A percentile compares a stretch with the other conserved stretches of the same genome.
Evolutionary conservation across 2,797 vertebrate genomes (phyloP).

Genomic region (Eleutherodactylus coqui): DNA sequence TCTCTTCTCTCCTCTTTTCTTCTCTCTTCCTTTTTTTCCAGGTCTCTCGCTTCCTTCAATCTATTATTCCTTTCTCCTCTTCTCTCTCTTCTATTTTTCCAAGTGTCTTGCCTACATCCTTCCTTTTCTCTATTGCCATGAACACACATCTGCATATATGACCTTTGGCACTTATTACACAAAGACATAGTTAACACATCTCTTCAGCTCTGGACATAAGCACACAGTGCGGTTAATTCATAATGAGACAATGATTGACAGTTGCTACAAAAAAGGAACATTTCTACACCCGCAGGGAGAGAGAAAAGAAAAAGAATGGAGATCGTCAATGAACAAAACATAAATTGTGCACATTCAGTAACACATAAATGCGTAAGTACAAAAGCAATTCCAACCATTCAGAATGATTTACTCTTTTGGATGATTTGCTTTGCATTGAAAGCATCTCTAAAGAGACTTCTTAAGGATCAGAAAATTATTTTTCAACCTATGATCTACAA

Average conservation of each 20-base stretch:
- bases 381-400: neutral
- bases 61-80: neutral
- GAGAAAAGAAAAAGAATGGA: neutral
- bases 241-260: neutral
- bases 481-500: neutral
- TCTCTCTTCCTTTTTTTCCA: neutral
- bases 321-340: neutral
- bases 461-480: neutral
- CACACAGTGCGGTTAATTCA: neutral
- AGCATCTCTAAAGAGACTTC: neutral
- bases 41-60: neutral
- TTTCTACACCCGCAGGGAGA: too few relatives aligned
- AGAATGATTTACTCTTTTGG: neutral
- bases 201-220: neutral
- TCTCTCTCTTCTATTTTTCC: neutral
- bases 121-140: neutral
- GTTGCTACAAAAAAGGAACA: neutral
- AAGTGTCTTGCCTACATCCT: neutral
- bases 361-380: neutral
- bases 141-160: neutral
- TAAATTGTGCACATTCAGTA: neutral
- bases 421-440: neutral
- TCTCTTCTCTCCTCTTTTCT: neutral
- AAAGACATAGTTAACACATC: neutral
- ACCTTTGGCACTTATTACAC: neutral